These are phyloP conservation scores for Leptonema lineaticorne DNA, from an alignment of 1,140 invertebrate species.

Conservation along the genomic window DNA sequence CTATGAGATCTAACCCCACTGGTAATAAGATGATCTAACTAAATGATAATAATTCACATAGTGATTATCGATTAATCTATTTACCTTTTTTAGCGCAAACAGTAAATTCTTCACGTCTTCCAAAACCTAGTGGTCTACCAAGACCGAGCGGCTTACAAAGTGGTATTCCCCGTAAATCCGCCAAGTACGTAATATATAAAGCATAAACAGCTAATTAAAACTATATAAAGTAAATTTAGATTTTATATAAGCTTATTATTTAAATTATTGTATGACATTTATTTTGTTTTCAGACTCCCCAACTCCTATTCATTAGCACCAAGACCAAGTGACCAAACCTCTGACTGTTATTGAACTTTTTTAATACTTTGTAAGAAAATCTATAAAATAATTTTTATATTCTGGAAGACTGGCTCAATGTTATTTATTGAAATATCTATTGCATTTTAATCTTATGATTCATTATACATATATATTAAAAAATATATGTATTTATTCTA, in stretches of 20 bases:
- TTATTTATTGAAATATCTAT: slow-evolving; percentile 21
- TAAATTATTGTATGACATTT: not conserved
- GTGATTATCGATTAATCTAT: no score
- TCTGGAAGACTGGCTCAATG: slow-evolving; percentile 19
- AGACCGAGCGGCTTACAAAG: slow-evolving; percentile 30
- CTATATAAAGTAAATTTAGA: not conserved
- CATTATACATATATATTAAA: not conserved
- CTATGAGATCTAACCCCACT: slow-evolving; percentile 3
- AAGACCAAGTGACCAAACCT: slow-evolving; percentile 35
- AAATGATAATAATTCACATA: no score
- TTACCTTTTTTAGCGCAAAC: slow-evolving; percentile 8
- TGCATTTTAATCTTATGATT: not conserved
- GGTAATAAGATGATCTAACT: slow-evolving; percentile 1
- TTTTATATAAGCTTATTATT: not conserved
- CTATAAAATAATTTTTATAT: not conserved
- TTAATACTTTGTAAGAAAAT: not conserved
- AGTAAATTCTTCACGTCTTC: slow-evolving; percentile 13
- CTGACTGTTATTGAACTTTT: slow-evolving; percentile 34
- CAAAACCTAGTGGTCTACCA: slow-evolving; percentile 37
- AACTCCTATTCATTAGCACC: slow-evolving; percentile 40
- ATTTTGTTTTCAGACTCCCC: slow-evolving; percentile 31
- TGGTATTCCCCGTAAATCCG: slow-evolving; percentile 35
- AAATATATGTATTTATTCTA: not conserved
- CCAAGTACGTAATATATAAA: no score
- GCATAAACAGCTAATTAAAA: slow-evolving; percentile 21